Evolutionary conservation across 2,888 invertebrate genomes (phyloP).

Genomic region (Parapristionchus giblindavisi): DNA sequence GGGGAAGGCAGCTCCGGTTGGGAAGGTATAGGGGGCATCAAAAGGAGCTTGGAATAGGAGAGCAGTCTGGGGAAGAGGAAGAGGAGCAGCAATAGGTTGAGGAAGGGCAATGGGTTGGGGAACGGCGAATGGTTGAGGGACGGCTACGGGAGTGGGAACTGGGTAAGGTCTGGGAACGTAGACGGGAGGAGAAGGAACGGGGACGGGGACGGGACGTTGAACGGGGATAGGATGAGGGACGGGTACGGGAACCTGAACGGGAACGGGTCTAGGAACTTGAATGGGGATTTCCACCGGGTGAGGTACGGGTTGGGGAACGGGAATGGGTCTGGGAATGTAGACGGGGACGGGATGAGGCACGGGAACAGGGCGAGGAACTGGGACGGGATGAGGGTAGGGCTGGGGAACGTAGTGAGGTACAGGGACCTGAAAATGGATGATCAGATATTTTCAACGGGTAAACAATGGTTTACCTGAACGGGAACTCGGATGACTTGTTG

Average conservation of each 20-base stretch:
- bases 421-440: constrained; percentile 8
- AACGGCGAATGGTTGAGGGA: constrained; percentile 29
- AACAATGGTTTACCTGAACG: constrained; percentile 9
- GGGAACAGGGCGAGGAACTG: constrained; percentile 17
- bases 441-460: background rate
- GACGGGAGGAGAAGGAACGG: constrained; percentile 25
- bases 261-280: constrained; percentile 25
- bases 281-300: constrained; percentile 3
- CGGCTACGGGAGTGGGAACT: constrained; percentile 20
- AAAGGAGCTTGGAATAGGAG: too few species aligned
- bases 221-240: constrained; percentile 11
- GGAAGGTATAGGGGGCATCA: background rate
- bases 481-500: constrained; percentile 27
- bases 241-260: constrained; percentile 22
- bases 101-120: constrained; percentile 4
- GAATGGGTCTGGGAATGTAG: constrained; percentile 15
- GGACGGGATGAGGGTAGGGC: constrained; percentile 17
- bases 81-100: constrained; percentile 16
- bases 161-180: constrained; percentile 25
- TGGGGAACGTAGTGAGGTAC: constrained; percentile 28
- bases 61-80: constrained; percentile 22
- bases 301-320: constrained; percentile 14
- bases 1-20: background rate
- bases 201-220: constrained; percentile 4
- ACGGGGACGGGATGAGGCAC: constrained; percentile 15